Evolutionary conservation across 2,888 invertebrate genomes (phyloP), one percentile per base, ranked within the genome.

Genomic region (Lasioglossum malachurum): DNA sequence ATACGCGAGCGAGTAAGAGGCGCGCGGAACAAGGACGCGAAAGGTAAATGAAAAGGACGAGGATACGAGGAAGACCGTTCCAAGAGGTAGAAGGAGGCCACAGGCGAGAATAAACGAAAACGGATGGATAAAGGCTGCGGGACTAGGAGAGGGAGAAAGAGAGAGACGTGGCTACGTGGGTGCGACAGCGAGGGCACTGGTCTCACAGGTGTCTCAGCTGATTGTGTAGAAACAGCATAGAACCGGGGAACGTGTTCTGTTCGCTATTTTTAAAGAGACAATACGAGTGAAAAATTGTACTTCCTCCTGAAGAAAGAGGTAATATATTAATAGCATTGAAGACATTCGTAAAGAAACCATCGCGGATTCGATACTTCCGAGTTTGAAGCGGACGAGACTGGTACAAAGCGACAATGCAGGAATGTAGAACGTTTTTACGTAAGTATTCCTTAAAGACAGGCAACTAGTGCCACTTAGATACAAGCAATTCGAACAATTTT

Each of bases 1-100:
- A 93, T 93, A 93, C 90, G 90, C 86, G 88, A 78, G 89, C 86
- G 86, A 90, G 78, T 75, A 79, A 84, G 71, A 64, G 64, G 80
- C 46, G 71, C 77, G 75, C n/a, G 53, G 75, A 75, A 79, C 74
- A 80, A 78, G 84, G 77, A 77, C 82, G 78, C 74, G 44, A 44
- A 19, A 71, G 69, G n/a, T 35, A 77, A 81, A 83, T 82, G 82
- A 82, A 75, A 84, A 84, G 74, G 75, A 78, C 60, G 82, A 67
- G 75, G 67, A 46, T 78, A 75, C 75, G 67, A 80, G 7, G 60
- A 75, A 75, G 80, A 75, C 75, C 75, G 83, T 71, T 38, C 71
- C 46, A 27, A 71, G 41, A 53, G 71, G 31, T 35, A 27, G 78
- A 71, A 74, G 69, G 78, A 74, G 74, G 75, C 67, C 53, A 27